These are phyloP conservation scores for Nyctibius grandis DNA, from an alignment of 2,797 vertebrate species.

Conservation along the genomic window DNA sequence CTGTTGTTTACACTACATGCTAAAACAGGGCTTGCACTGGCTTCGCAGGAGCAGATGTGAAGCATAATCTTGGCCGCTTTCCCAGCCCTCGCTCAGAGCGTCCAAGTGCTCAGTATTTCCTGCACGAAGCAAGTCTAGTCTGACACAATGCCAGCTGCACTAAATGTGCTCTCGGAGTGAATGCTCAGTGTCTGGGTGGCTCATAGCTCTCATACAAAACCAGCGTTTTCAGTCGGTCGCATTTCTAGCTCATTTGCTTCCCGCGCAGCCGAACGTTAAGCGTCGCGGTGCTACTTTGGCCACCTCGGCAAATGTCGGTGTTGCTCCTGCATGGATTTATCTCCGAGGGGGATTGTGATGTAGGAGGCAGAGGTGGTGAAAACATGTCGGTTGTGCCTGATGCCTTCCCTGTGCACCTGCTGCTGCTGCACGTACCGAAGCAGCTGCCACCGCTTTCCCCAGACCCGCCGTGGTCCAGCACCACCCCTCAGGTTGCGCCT, in stretches of 20 bases:
- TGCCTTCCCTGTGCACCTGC: neutral
- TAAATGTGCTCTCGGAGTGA: slow-evolving; percentile 6
- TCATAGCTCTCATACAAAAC: neutral
- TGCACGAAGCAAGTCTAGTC: slow-evolving; percentile 64
- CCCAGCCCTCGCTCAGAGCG: slow-evolving; percentile 65
- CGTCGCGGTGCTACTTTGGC: accelerated
- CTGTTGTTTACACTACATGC: slow-evolving; percentile 59
- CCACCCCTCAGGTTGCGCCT: neutral
- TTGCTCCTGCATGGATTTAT: accelerated
- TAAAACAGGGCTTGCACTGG: slow-evolving; percentile 51
- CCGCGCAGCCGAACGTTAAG: accelerated
- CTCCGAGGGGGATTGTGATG: accelerated
- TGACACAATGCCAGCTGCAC: slow-evolving; percentile 64
- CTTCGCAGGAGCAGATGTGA: slow-evolving; percentile 74
- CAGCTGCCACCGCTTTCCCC: neutral
- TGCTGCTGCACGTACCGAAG: neutral
- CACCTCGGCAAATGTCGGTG: neutral
- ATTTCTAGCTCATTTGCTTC: neutral
- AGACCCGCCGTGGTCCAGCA: neutral
- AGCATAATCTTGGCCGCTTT: slow-evolving; percentile 72
- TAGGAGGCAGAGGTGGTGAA: neutral
- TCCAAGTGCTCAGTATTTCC: slow-evolving; percentile 75
- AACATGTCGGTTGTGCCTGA: accelerated
- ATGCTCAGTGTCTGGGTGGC: slow-evolving; percentile 48
- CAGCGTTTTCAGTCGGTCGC: neutral